Conservation (phyloP, 2,888 invertebrate species). For the Pristionchus mayeri region DNA sequence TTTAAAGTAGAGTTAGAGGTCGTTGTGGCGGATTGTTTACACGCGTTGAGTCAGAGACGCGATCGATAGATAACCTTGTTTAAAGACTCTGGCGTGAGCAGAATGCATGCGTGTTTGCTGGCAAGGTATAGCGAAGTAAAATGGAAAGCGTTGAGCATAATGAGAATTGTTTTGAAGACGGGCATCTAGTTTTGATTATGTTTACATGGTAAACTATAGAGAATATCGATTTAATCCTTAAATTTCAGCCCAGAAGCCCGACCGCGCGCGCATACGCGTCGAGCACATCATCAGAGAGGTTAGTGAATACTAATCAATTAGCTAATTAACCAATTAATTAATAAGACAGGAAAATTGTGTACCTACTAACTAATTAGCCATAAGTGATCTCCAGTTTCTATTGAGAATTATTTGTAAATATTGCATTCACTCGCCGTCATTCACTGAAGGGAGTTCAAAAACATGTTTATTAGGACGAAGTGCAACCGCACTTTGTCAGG, state of each 20-base stretch:
- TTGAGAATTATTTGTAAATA: neutral
- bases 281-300: conserved; percentile 92
- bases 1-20: too few species aligned
- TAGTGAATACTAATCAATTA: neutral
- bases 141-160: too few species aligned
- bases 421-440: too few species aligned
- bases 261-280: conserved; percentile 92
- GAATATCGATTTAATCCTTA: neutral
- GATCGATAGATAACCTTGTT: neutral
- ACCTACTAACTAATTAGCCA: neutral
- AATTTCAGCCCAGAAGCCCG: conserved; percentile 78
- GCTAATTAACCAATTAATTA: neutral
- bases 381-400: neutral
- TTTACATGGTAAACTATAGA: too few species aligned
- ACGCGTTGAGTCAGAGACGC: neutral
- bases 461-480: too few species aligned
- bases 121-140: too few species aligned
- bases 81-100: too few species aligned
- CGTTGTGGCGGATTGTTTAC: conserved; percentile 2
- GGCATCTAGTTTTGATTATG: too few species aligned
- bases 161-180: too few species aligned
- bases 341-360: neutral
- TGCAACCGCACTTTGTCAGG: too few species aligned
- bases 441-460: too few species aligned
- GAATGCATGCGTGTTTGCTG: too few species aligned